Evolutionary conservation across 2,888 invertebrate species (phyloP).

Genomic region (Ecdyonurus torrentis): DNA sequence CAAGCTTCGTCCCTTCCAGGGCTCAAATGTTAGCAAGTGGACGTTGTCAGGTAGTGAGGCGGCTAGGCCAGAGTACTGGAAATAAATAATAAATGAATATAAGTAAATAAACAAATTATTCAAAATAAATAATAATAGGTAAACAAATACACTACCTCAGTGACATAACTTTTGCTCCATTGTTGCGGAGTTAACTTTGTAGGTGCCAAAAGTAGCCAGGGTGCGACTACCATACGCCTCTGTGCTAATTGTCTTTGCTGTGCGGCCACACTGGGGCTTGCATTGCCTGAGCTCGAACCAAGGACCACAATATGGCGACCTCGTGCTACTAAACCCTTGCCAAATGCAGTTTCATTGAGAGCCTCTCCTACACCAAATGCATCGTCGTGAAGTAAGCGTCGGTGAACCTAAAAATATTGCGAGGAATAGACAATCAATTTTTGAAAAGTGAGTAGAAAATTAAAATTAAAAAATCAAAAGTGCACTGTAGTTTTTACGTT

Average conservation of each 20-base stretch:
- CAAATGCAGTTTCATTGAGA: conserved; percentile 43
- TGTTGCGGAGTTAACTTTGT: conserved; percentile 31
- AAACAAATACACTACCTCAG: conserved; percentile 23
- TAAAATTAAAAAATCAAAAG: no score
- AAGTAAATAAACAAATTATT: background rate
- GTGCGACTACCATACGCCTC: conserved; percentile 34
- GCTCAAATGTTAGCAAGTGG: conserved; percentile 63
- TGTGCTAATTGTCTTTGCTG: conserved; percentile 30
- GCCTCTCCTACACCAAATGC: conserved; percentile 53
- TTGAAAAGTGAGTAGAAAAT: no score
- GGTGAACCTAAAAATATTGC: no score
- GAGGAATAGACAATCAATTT: no score
- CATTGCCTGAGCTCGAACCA: conserved; percentile 11
- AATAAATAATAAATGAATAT: no score
- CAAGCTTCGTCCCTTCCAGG: conserved; percentile 43
- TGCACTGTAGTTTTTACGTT: no score
- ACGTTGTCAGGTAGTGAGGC: conserved; percentile 45
- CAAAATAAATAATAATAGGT: background rate
- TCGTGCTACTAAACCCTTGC: conserved; percentile 34
- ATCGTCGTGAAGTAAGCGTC: conserved; percentile 49
- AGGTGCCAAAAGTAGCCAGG: conserved; percentile 30
- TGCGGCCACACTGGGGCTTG: conserved; percentile 19
- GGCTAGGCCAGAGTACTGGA: conserved; percentile 36
- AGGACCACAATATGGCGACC: conserved; percentile 32
- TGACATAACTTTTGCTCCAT: conserved; percentile 30